phyloP scores from a whole-genome alignment of 2,113 vertebrate species.

The Thryonomys swinderianus region DNA sequence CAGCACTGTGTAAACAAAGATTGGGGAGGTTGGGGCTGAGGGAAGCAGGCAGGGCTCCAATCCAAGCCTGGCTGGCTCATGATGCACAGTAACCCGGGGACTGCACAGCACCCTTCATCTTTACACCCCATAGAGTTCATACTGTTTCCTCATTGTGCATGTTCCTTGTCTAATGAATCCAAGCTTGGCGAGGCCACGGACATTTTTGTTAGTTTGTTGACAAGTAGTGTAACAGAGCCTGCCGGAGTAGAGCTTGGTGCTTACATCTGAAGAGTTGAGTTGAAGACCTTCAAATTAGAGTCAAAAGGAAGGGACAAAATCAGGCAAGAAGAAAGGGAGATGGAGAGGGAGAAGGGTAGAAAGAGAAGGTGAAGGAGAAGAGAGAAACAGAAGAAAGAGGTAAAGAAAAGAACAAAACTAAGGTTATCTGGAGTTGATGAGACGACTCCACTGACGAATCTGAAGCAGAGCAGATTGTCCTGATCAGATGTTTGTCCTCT shows the following conservation, averaged over 20 bases:
- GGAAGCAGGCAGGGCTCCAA: fast-evolving
- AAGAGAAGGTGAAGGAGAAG: neutral
- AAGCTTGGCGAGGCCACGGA: neutral
- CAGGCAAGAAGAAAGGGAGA: neutral
- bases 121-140: no score
- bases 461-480: neutral
- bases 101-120: fast-evolving
- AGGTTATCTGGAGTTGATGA: neutral
- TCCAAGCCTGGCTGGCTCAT: neutral
- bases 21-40: neutral
- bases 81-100: neutral
- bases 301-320: neutral
- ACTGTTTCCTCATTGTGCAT: neutral
- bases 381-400: neutral
- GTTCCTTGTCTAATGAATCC: neutral
- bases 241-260: neutral
- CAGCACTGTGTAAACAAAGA: neutral
- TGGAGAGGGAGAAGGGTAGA: no score
- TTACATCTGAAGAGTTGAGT: neutral
- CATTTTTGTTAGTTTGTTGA: neutral
- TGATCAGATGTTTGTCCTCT: neutral
- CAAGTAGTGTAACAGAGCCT: neutral
- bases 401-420: no score
- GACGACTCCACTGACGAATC: neutral
- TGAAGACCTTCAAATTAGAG: neutral